phyloP scores from a whole-genome alignment of 2,888 invertebrate species.

The Polymixis flavicincta region DNA sequence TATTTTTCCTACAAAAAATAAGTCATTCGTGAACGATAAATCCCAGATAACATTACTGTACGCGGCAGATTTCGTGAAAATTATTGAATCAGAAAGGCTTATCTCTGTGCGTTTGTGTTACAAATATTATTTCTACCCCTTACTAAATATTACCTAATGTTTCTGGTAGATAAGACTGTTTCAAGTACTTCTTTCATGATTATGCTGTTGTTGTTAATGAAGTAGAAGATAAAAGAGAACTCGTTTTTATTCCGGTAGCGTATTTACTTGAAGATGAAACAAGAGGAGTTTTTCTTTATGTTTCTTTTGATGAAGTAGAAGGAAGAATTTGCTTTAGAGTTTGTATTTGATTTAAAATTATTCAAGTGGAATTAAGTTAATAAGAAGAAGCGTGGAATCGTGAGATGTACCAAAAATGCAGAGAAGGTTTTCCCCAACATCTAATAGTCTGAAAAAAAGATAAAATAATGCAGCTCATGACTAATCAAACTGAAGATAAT shows the following conservation, averaged over 20 bases:
- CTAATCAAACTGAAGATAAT: too few relatives aligned
- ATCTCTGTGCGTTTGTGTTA: constrained; percentile 25
- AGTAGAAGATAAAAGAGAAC: constrained; percentile 14
- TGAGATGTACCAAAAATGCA: background rate
- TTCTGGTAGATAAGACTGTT: constrained; percentile 24
- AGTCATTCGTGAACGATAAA: constrained; percentile 41
- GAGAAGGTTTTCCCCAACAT: background rate
- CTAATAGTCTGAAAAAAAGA: background rate
- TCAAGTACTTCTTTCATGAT: constrained; percentile 24
- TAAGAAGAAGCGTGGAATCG: background rate
- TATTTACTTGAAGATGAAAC: constrained; percentile 3
- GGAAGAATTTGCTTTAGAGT: too few relatives aligned
- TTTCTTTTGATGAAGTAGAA: background rate
- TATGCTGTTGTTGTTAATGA: constrained; percentile 31
- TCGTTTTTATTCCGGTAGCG: constrained; percentile 1
- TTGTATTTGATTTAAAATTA: background rate
- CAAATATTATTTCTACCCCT: constrained; percentile 6
- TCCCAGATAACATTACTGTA: constrained; percentile 28
- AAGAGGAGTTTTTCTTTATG: background rate
- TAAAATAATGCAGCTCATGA: too few relatives aligned
- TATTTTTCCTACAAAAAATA: constrained; percentile 13
- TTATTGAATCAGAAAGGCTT: constrained; percentile 50
- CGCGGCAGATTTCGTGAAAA: constrained; percentile 39
- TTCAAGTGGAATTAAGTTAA: background rate
- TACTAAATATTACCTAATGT: constrained; percentile 19